Conservation (phyloP, 2,797 vertebrate genomes). For the Crax fasciolata region DNA sequence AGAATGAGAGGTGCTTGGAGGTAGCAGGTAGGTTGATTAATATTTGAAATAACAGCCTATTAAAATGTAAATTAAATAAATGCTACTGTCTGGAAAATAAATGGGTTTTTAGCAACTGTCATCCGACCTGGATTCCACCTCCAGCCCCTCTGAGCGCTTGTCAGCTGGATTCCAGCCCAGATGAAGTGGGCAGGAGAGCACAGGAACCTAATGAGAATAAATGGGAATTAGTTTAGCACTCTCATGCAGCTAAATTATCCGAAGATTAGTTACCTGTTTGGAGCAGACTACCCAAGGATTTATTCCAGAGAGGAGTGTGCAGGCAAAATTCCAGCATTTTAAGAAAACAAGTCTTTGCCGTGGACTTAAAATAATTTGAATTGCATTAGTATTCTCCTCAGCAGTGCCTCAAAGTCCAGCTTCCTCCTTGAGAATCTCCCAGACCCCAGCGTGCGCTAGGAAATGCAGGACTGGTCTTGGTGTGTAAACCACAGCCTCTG, state of each 20-base stretch:
- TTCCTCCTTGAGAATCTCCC: neutral
- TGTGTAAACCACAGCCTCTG: neutral
- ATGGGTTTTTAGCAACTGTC: conserved; percentile 58
- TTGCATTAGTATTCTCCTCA: conserved; percentile 27
- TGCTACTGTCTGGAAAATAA: conserved; percentile 66
- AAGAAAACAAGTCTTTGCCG: conserved; percentile 29
- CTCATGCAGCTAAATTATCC: conserved; percentile 51
- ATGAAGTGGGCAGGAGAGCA: conserved; percentile 59
- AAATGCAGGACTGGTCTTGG: neutral
- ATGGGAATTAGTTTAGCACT: conserved; percentile 62
- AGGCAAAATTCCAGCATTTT: conserved; percentile 42
- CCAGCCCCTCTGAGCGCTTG: conserved; percentile 4
- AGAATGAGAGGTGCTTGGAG: conserved; percentile 36
- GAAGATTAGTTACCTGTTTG: conserved; percentile 63
- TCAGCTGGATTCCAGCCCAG: conserved; percentile 66
- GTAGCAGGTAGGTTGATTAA: conserved; percentile 27
- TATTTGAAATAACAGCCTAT: conserved; percentile 59
- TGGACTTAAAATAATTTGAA: conserved; percentile 31
- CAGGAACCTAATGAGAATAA: conserved; percentile 65
- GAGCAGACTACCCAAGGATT: conserved; percentile 11
- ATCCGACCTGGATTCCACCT: conserved; percentile 53
- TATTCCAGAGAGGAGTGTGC: conserved; percentile 14
- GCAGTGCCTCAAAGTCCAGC: neutral
- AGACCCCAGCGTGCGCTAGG: neutral
- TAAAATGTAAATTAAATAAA: conserved; percentile 76